Conservation (phyloP, 2,888 invertebrate genomes). For the Tetheella fluctuosa region DNA sequence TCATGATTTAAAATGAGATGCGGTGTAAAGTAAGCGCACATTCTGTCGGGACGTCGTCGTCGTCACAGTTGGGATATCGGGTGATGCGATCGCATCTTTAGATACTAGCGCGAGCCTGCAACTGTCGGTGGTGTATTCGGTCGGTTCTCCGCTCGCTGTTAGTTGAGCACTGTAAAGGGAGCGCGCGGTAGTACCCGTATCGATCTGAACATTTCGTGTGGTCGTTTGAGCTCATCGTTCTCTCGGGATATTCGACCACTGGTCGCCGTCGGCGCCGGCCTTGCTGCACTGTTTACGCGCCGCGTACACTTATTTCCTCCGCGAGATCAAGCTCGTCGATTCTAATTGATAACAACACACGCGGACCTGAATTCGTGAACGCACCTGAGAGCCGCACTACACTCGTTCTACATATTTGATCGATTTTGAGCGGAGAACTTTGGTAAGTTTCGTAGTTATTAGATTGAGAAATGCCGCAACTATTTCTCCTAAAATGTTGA, state of each 20-base stretch:
- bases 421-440: slow-evolving; percentile 49
- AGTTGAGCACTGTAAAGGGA: slow-evolving; percentile 66
- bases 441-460: slow-evolving; percentile 40
- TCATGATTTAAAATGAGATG: slow-evolving; percentile 69
- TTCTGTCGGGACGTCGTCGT: slow-evolving; percentile 45
- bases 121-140: slow-evolving; percentile 40
- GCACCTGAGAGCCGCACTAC: slow-evolving; percentile 44
- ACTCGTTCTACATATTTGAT: slow-evolving; percentile 46
- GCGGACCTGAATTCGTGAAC: slow-evolving; percentile 44
- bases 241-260: slow-evolving; percentile 78
- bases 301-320: slow-evolving; percentile 66
- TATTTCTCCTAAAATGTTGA: slow-evolving; percentile 24
- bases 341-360: slow-evolving; percentile 72
- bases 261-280: slow-evolving; percentile 81
- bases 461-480: slow-evolving; percentile 22
- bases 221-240: slow-evolving; percentile 74
- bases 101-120: slow-evolving; percentile 41
- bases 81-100: slow-evolving; percentile 48
- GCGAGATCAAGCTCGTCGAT: slow-evolving; percentile 73
- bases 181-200: slow-evolving; percentile 73
- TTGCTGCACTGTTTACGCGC: slow-evolving; percentile 77
- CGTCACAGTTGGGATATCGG: slow-evolving; percentile 49
- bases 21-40: slow-evolving; percentile 58
- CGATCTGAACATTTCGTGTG: slow-evolving; percentile 75
- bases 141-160: slow-evolving; percentile 47